Percentiles rank a stretch among this genome's conserved stretches.
These are phyloP conservation scores for Plebejus argus DNA, from an alignment of 2,888 invertebrate genomes.

Conservation along the genomic window DNA sequence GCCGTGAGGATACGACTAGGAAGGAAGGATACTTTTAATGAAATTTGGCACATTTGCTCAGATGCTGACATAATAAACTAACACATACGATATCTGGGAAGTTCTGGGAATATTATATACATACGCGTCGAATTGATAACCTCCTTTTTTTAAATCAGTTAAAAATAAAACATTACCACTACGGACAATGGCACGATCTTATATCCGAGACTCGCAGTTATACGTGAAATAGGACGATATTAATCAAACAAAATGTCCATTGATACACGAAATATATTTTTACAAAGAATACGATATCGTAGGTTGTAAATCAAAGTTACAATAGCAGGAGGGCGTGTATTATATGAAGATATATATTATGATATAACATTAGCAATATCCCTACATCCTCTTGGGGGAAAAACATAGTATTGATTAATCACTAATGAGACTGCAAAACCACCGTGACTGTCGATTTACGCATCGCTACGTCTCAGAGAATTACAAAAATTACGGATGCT, in stretches of 20 bases:
- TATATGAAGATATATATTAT: slow-evolving; percentile 5
- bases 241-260: slow-evolving; percentile 22
- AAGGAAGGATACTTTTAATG: too few species aligned
- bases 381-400: slow-evolving; percentile 4
- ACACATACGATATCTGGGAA: too few species aligned
- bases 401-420: slow-evolving; percentile 26
- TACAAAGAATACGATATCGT: slow-evolving; percentile 16
- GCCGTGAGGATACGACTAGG: too few species aligned
- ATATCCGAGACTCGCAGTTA: slow-evolving; percentile 3
- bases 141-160: too few species aligned
- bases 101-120: too few species aligned
- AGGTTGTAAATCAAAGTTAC: slow-evolving; percentile 27
- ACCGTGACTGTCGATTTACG: slow-evolving; percentile 26
- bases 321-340: neutral
- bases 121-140: too few species aligned
- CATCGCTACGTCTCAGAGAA: neutral
- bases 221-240: slow-evolving; percentile 14
- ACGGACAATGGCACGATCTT: neutral
- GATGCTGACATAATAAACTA: too few species aligned
- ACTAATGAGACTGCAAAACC: slow-evolving; percentile 28
- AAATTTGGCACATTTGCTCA: too few species aligned
- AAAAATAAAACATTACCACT: neutral
- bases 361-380: slow-evolving; percentile 7
- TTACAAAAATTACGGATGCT: neutral
- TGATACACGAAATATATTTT: slow-evolving; percentile 15